Evolutionary conservation across 1,140 invertebrate genomes (phyloP).

Genomic region (Aphelinus certus): DNA sequence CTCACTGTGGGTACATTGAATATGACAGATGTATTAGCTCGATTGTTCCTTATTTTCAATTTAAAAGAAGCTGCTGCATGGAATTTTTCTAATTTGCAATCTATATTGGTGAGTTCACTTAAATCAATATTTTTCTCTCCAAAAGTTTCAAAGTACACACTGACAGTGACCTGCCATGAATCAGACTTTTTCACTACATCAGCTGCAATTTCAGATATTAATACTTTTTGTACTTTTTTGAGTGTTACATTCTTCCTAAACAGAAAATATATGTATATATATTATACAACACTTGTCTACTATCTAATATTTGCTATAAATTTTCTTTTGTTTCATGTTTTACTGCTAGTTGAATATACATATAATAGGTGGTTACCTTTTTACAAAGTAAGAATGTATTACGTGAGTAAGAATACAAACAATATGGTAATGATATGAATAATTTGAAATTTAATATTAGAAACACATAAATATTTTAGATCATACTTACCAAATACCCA

Average conservation of each 20-base stretch:
- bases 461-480: neutral
- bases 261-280: conserved; percentile 39
- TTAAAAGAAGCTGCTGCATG: neutral
- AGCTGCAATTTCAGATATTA: conserved; percentile 66
- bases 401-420: too few species aligned
- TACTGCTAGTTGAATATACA: too few species aligned
- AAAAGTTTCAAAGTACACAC: conserved; percentile 47
- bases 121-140: conserved; percentile 9
- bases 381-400: too few species aligned
- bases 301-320: conserved; percentile 17
- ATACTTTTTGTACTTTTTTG: conserved; percentile 61
- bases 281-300: neutral
- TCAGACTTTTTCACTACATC: conserved; percentile 50
- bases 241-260: conserved; percentile 70
- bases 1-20: conserved; percentile 58
- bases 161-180: conserved; percentile 50
- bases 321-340: neutral
- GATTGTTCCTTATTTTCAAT: conserved; percentile 56
- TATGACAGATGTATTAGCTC: conserved; percentile 53
- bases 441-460: neutral
- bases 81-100: conserved; percentile 13
- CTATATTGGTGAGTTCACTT: conserved; percentile 9
- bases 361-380: too few species aligned
- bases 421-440: too few species aligned
- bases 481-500: conserved; percentile 84